Evolutionary conservation across 2,888 invertebrate genomes (phyloP).

Genomic region (Deroplatys truncata): DNA sequence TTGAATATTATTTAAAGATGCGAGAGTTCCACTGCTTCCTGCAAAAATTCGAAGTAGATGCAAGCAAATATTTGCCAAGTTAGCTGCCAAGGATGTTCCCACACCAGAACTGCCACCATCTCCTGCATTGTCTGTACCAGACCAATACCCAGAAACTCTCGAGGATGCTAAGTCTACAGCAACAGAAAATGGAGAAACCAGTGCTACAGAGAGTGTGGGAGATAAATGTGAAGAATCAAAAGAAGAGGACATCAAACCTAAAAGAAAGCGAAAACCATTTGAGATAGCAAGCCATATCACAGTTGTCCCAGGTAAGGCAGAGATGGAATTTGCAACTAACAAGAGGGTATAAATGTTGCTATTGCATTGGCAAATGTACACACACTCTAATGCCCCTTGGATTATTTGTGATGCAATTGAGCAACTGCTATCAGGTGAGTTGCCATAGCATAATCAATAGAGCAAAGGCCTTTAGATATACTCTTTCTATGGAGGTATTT

Average conservation of each 20-base stretch:
- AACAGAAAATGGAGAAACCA: neutral
- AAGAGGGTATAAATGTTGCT: no score
- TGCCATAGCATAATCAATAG: no score
- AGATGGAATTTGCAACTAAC: no score
- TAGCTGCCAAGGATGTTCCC: neutral
- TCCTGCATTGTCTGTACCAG: neutral
- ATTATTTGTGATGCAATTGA: no score
- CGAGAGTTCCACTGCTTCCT: neutral
- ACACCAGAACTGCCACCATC: neutral
- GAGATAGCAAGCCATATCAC: constrained; percentile 19
- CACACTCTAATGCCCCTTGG: no score
- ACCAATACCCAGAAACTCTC: neutral
- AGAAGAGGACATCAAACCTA: neutral
- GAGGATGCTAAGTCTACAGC: neutral
- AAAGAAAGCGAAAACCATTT: constrained; percentile 22
- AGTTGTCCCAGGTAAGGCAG: constrained; percentile 39
- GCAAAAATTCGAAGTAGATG: neutral
- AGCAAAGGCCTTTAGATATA: no score
- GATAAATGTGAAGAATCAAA: neutral
- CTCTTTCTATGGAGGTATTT: no score
- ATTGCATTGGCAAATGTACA: no score
- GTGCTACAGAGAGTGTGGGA: neutral
- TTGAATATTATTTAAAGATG: neutral
- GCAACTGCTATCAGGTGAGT: no score
- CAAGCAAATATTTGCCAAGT: neutral